Base-by-base conservation (phyloP, 2,888 invertebrate species). In the Xestobium rufovillosum region DNA sequence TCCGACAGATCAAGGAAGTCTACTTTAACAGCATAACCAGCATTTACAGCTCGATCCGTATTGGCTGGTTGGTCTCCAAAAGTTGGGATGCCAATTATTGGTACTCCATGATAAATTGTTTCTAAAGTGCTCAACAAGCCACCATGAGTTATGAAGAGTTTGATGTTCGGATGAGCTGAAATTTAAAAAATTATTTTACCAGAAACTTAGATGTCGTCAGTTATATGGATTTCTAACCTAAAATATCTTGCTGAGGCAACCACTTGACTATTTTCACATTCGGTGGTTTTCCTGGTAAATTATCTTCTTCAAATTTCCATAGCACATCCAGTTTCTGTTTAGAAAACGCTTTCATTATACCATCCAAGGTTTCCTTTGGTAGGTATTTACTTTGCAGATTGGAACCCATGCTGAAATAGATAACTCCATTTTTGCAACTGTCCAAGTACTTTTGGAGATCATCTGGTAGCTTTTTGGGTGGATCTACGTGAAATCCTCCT, bases 261-360 rank as follows among this genome's bases (percentile, higher is more conserved):
- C 23, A 19, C n/a, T 19, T 19, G 6, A 19, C 23, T 8, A 19
- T 19, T 19, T 19, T 19, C 6, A 19, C 23, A 19, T 19, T 19
- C 6, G 6, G 6, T 8, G 23, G 23, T n/a, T 19, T 44, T 3
- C 49, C 48, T 9, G 53, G 51, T 12, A 57, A 39, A 13, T 38
- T 35, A 14, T 72, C 68, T 0, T 71, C 71, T 47, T 80, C 78
- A 76, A 78, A 82, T 63, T 82, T 82, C 80, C 79, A 80, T 14
- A 83, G 52, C 1, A 83, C 71, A 4, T 70, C 73, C 43, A 79
- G 75, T 42, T 78, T 76, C 0, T 80, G 50, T 41, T 66, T 68
- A 1, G 70, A 63, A 34, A 83, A 73, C 2, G 70, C 72, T 38
- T 72, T 71, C 4, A 75, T 57, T 16, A 83, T 68, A 1, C 66